These are phyloP conservation scores for Drosophila bipectinata DNA, from an alignment of 1,140 invertebrate species.

Conservation along the genomic window DNA sequence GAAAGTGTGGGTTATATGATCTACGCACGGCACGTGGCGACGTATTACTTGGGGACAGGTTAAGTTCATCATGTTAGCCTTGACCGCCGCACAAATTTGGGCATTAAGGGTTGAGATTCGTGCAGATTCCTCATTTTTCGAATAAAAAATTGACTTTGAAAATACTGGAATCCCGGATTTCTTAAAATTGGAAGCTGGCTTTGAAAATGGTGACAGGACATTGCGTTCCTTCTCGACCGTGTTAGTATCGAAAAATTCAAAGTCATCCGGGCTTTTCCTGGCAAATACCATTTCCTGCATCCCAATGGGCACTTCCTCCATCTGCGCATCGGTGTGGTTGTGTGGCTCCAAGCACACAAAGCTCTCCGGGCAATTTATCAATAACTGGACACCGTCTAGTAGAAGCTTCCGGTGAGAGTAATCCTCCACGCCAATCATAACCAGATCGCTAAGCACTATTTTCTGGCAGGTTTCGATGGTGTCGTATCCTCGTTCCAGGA, in stretches of 20 bases:
- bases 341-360: conserved; percentile 30
- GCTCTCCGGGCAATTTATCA: conserved; percentile 27
- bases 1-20: not conserved
- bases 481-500: conserved; percentile 38
- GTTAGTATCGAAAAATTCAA: not conserved
- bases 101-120: not conserved
- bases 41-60: not conserved
- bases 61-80: not conserved
- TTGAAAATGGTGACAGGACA: not conserved
- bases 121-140: not conserved
- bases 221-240: not conserved
- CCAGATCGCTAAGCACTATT: conserved; percentile 43
- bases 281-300: not conserved
- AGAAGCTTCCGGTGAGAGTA: conserved; percentile 35
- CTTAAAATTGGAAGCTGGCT: not conserved
- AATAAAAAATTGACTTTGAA: not conserved
- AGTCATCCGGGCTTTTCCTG: not conserved
- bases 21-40: not conserved
- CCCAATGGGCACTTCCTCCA: not conserved
- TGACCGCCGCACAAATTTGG: no score
- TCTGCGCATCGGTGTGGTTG: not conserved
- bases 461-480: conserved; percentile 38
- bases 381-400: conserved; percentile 40
- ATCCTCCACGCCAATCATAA: conserved; percentile 48
- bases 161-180: not conserved